Evolutionary conservation across 1,140 invertebrate species (phyloP), one percentile per base, ranked within the genome.

Genomic region (Leptinotarsa undecemlineata): DNA sequence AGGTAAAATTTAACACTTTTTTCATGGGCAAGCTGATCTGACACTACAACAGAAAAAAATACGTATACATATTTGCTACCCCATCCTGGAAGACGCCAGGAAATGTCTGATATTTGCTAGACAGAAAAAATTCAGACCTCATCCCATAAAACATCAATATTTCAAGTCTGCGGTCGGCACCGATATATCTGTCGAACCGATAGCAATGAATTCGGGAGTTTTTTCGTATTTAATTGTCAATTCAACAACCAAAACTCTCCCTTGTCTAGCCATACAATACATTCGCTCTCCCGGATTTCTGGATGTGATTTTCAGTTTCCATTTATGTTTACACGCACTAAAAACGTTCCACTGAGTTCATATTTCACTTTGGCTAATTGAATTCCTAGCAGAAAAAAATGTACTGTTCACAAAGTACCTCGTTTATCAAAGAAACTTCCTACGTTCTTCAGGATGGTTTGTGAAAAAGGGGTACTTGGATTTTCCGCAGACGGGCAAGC

Each of bases 331-430:
- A 15, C 51, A 57, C 51, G 51, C 51, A 57, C 51, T 15, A 8
- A 15, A 57, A 57, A 15, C 51, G 14, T 19, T 57, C n/a, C 15
- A 4, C 17, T 17, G 3, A 17, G 51, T 57, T 15, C 13, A 57
- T 57, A 57, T 57, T 57, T 57, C 51, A 57, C 14, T 57, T 57
- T 57, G n/a, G 51, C 17, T 57, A 57, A 57, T 57, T 57, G 17
- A 57, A 57, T 57, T 19, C 51, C 51, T 3, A 15, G 51, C 15
- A n/a, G 15, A 57, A 57, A 57, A 57, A 57, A 57, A 57, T 57
- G 51, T 11, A 11, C 51, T 57, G 15, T 8, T 17, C 4, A 57
- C 51, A 57, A 57, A 57, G 17, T 57, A 57, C 51, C 51, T 57
- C 51, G 51, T 57, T 57, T 57, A 19, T 57, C 51, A 57, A 42